Evolutionary conservation across 2,888 invertebrate species (phyloP).

Genomic region (Tholera decimalis): DNA sequence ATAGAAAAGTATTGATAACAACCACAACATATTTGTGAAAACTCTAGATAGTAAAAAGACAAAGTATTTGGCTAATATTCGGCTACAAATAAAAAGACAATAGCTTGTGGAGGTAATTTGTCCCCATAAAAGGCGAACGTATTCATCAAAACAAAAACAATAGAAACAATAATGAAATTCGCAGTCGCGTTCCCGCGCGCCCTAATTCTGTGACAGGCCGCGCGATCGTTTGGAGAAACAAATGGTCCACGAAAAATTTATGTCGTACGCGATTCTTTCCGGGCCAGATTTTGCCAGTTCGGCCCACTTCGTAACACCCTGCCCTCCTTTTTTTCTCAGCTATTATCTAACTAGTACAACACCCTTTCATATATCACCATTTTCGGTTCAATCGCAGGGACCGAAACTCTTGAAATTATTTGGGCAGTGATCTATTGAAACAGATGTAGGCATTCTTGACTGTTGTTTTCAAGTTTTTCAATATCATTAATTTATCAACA

Average conservation of each 20-base stretch:
- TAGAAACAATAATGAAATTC: conserved; percentile 64
- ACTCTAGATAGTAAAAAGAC: no score
- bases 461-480: not conserved
- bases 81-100: conserved; percentile 35
- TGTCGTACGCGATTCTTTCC: conserved; percentile 77
- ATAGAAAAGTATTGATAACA: no score
- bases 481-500: not conserved
- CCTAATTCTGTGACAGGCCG: conserved; percentile 74
- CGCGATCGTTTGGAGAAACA: conserved; percentile 83
- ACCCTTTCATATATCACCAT: conserved; percentile 57
- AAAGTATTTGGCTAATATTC: conserved; percentile 27
- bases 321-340: conserved; percentile 56
- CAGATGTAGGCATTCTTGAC: not conserved
- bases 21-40: no score
- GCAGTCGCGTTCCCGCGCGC: conserved; percentile 66
- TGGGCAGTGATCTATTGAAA: no score
- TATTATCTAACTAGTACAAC: conserved; percentile 51
- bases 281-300: conserved; percentile 70
- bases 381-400: conserved; percentile 16
- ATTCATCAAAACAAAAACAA: conserved; percentile 66
- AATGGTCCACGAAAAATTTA: conserved; percentile 88
- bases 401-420: conserved; percentile 1
- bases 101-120: conserved; percentile 54
- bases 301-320: conserved; percentile 50
- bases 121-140: conserved; percentile 52